Percentiles rank a stretch among this genome's conserved stretches.
Evolutionary conservation across 2,113 vertebrate species (phyloP).

Genomic region (Callionymus lyra): DNA sequence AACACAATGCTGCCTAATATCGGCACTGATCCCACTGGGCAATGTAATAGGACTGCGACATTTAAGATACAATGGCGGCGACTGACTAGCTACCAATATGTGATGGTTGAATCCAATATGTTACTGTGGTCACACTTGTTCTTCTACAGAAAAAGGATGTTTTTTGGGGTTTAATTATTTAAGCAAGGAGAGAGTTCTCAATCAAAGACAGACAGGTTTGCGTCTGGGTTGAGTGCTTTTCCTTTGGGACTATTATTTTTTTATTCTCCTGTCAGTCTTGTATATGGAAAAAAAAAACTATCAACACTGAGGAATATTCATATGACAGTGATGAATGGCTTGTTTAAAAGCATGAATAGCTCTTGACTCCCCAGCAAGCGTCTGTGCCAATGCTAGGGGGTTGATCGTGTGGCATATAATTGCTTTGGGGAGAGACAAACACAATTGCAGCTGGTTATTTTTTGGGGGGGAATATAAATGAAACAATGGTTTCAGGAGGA

Average conservation of each 20-base stretch:
- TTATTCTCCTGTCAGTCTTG: constrained; percentile 38
- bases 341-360: constrained; percentile 47
- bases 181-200: constrained; percentile 27
- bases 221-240: constrained; percentile 24
- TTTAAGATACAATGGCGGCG: constrained; percentile 52
- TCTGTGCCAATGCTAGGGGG: constrained; percentile 17
- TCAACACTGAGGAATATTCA: constrained; percentile 37
- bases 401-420: constrained; percentile 40
- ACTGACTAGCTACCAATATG: constrained; percentile 36
- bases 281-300: constrained; percentile 21
- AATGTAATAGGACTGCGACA: constrained; percentile 51
- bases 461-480: too few relatives aligned
- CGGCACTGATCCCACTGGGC: constrained; percentile 41
- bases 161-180: constrained; percentile 30
- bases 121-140: constrained; percentile 13
- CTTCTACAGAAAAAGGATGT: constrained; percentile 12
- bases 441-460: constrained; percentile 42
- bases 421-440: constrained; percentile 32
- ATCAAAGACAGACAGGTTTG: constrained; percentile 25
- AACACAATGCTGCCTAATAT: constrained; percentile 48
- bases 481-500: too few relatives aligned
- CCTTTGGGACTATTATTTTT: constrained; percentile 26
- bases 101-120: constrained; percentile 16
- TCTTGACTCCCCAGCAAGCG: constrained; percentile 29
- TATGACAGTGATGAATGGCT: constrained; percentile 61